Base-by-base conservation (phyloP, 2,888 invertebrate species). In the Agrochola circellaris region DNA sequence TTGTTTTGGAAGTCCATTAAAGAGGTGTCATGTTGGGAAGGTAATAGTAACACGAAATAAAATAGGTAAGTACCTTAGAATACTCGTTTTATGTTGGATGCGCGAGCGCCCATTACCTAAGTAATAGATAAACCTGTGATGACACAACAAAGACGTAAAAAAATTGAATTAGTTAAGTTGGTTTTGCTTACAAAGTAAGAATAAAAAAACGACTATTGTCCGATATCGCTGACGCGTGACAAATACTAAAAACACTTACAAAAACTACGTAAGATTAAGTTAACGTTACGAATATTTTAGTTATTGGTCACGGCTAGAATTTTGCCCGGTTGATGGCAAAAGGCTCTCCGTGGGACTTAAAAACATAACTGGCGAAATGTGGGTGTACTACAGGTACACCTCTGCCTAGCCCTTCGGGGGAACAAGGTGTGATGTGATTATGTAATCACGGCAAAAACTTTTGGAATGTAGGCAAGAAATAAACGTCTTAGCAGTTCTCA, bases 191-290 rank as follows among this genome's bases (percentile, higher is more conserved):
- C 20, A 45, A 30, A 15, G 15, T 66, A n/a, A 30, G 9, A 23
- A 65, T 48, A n/a, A 81, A 58, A 81, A 54, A 34, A 38, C 0
- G 0, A 34, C 76, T 20, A 68, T 72, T 67, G 71, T 83, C 13
- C 38, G 20, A 23, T 69, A 30, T 66, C 54, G 80, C 48, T 66
- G 69, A 58, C 34, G 68, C 81, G 65, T 68, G 64, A 69, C 62
- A 71, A 71, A 23, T 26, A 60, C 38, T 45, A 72, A 64, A 65
- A 68, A 64, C 26, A 54, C 23, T 3, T 34, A 38, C 8, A 77
- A 77, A 66, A 82, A 77, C 45, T 5, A 8, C 3, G 13, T 42
- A 7, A 1, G 34, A 45, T 45, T 48, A 23, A 11, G 20, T 70
- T 38, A 70, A 70, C 17, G 0, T 79, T 51, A 34, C n/a, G 5